Percentiles rank a stretch among this genome's conserved stretches.
Conservation (phyloP, 1,140 invertebrate species). For the Drosophila varians region DNA sequence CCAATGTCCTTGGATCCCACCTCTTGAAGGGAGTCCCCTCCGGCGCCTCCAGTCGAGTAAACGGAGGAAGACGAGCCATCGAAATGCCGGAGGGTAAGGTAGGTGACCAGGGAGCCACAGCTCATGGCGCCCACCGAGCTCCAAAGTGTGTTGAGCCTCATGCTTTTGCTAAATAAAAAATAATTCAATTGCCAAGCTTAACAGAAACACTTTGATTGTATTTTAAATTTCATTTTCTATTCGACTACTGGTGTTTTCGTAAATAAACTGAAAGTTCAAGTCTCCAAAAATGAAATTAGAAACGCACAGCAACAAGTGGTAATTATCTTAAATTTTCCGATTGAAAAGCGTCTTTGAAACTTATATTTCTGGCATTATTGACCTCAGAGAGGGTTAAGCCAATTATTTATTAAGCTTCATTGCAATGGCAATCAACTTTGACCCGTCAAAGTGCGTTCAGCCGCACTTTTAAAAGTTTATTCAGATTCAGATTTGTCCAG, state of each 20-base stretch:
- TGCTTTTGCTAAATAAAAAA: background rate
- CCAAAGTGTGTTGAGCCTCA: constrained; percentile 35
- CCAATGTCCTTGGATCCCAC: constrained; percentile 48
- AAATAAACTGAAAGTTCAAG: background rate
- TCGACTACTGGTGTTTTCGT: background rate
- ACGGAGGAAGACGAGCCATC: constrained; percentile 5
- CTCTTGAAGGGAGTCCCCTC: background rate
- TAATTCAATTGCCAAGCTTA: background rate
- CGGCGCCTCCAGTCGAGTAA: background rate
- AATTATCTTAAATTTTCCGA: no score
- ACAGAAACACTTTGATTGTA: background rate
- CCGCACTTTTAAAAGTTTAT: constrained; percentile 43
- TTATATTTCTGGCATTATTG: background rate
- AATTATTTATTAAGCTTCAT: constrained; percentile 16
- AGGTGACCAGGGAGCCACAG: constrained; percentile 52
- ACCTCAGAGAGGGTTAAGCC: background rate
- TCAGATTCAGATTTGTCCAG: constrained; percentile 32
- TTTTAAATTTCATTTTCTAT: background rate
- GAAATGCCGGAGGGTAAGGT: constrained; percentile 31
- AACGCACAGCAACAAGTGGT: background rate
- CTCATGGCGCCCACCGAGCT: constrained; percentile 39
- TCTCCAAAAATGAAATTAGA: background rate
- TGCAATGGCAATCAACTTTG: constrained; percentile 39
- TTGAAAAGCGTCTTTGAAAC: background rate
- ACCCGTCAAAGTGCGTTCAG: constrained; percentile 2